A percentile compares a stretch with the other conserved stretches of the same genome.
phyloP scores from a whole-genome alignment of 2,797 vertebrate genomes.

The Thaleichthys pacificus region DNA sequence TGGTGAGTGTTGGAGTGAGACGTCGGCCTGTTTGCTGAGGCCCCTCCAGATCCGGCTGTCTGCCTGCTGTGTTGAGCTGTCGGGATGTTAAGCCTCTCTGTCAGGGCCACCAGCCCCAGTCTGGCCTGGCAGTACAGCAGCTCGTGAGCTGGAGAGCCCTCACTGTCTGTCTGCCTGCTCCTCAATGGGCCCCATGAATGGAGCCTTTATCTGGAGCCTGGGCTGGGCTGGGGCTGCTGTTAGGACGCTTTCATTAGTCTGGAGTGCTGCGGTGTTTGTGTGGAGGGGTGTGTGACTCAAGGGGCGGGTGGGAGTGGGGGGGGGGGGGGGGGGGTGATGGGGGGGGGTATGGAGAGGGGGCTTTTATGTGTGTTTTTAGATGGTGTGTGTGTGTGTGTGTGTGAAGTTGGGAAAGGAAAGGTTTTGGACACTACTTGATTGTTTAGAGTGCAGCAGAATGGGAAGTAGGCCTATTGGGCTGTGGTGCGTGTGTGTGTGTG shows the following conservation, averaged over 20 bases:
- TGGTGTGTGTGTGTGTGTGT: slow-evolving; percentile 9
- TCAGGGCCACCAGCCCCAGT: slow-evolving; percentile 1
- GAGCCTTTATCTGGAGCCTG: slow-evolving; percentile 60
- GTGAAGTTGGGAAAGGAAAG: neutral
- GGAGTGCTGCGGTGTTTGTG: slow-evolving; percentile 12
- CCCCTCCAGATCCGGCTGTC: neutral
- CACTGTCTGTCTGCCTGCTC: slow-evolving; percentile 65
- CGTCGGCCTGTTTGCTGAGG: neutral
- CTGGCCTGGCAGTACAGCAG: slow-evolving; percentile 57
- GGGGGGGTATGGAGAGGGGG: neutral
- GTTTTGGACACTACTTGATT: slow-evolving; percentile 57
- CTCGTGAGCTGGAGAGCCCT: slow-evolving; percentile 78
- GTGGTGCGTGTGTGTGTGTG: slow-evolving; percentile 23
- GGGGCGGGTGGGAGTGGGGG: too few species aligned
- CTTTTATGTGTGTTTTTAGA: slow-evolving; percentile 1
- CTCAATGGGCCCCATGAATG: slow-evolving; percentile 67
- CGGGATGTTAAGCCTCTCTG: neutral
- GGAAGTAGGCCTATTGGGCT: slow-evolving; percentile 52
- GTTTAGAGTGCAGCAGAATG: slow-evolving; percentile 66
- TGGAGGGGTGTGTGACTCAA: neutral
- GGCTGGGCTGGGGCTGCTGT: slow-evolving; percentile 54
- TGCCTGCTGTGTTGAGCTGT: neutral
- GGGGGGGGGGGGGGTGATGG: neutral
- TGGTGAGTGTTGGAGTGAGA: too few species aligned
- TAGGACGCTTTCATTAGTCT: slow-evolving; percentile 6